phyloP scores from a whole-genome alignment of 2,888 invertebrate genomes.

The Brenthis ino region DNA sequence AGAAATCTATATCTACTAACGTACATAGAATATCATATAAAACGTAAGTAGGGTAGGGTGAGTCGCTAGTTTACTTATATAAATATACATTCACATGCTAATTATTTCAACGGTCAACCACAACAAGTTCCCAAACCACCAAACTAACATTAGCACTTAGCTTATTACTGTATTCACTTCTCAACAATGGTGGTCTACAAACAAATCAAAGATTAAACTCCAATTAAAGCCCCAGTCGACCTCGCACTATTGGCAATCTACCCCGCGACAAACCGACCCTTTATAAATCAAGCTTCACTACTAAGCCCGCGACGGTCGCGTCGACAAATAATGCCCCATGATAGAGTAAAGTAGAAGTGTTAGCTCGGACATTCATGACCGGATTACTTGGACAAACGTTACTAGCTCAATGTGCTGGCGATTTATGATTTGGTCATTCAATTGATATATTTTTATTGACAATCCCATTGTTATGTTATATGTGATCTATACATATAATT shows the following conservation, averaged over 20 bases:
- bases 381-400: slow-evolving; percentile 8
- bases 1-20: too few species aligned
- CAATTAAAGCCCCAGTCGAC: slow-evolving; percentile 40
- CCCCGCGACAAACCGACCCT: slow-evolving; percentile 42
- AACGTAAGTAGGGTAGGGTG: too few species aligned
- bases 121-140: not conserved
- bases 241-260: slow-evolving; percentile 44
- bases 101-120: not conserved
- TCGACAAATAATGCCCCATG: slow-evolving; percentile 6
- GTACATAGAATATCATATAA: too few species aligned
- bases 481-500: too few species aligned
- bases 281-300: slow-evolving; percentile 60
- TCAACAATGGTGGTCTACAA: slow-evolving; percentile 29
- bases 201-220: slow-evolving; percentile 49
- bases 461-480: too few species aligned
- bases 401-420: not conserved
- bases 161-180: slow-evolving; percentile 25
- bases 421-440: not conserved
- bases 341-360: slow-evolving; percentile 6
- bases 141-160: slow-evolving; percentile 19
- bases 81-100: not conserved
- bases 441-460: too few species aligned
- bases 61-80: too few species aligned
- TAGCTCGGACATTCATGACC: not conserved
- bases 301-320: slow-evolving; percentile 48